Evolutionary conservation across 2,797 vertebrate species (phyloP).

Genomic region (Clarias fuscus): DNA sequence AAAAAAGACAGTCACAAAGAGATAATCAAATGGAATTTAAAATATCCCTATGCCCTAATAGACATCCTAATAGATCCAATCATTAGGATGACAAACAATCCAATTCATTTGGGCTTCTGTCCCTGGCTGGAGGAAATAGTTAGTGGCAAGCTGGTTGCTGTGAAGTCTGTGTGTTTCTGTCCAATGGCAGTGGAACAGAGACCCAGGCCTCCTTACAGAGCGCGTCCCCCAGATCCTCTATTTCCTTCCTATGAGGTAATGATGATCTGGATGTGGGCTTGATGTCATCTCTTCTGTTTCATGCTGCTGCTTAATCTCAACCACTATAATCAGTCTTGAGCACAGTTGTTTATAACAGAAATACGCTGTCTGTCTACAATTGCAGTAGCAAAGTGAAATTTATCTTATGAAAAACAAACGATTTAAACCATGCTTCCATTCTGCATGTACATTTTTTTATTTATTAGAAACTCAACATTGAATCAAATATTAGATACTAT

Average conservation of each 20-base stretch:
- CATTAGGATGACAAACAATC: no score
- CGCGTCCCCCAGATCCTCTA: constrained; percentile 47
- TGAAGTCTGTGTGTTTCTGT: constrained; percentile 32
- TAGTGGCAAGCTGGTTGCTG: constrained; percentile 32
- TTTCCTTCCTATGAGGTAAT: constrained; percentile 66
- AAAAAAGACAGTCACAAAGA: not conserved
- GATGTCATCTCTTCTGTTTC: constrained; percentile 58
- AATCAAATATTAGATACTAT: not conserved
- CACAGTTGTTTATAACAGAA: constrained; percentile 4
- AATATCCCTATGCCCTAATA: constrained; percentile 42
- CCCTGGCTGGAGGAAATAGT: constrained; percentile 42
- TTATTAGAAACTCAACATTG: not conserved
- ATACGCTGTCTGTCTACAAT: not conserved
- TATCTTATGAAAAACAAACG: not conserved
- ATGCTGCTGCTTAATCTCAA: constrained; percentile 45
- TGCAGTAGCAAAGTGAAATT: not conserved
- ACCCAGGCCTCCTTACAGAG: constrained; percentile 41
- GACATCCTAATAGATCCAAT: constrained; percentile 33
- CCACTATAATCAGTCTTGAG: constrained; percentile 21
- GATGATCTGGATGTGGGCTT: constrained; percentile 56
- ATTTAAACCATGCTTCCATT: not conserved
- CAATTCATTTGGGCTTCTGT: constrained; percentile 29
- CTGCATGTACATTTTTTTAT: not conserved
- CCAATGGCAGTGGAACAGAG: constrained; percentile 42
- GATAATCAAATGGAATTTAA: constrained; percentile 33